Base-by-base conservation (phyloP, 2,888 invertebrate genomes). In the Salpingus planirostris region DNA sequence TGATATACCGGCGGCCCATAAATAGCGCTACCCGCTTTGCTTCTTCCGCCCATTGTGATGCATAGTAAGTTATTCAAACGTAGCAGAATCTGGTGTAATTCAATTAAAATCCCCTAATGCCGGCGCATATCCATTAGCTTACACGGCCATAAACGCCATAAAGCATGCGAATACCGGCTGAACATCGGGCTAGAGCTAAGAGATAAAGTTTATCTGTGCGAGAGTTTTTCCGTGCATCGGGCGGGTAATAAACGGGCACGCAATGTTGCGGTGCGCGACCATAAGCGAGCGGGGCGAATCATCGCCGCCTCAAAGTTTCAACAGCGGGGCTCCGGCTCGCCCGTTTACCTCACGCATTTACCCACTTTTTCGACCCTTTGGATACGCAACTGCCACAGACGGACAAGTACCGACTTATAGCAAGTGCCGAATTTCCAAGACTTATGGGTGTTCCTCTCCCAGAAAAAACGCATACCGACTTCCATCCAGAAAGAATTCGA, bases 101-200 rank as follows among this genome's bases (percentile, higher is more conserved):
- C 38, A 38, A 38, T 38, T 38, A 38, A 34, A 37, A 38, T 34
- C 34, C 38, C 38, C 34, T 38, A 38, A 38, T 38, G 33, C 38
- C 34, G 26, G 38, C 34, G 27, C 27, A 38, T 31, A 34, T 33
- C 38, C 38, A 38, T 38, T 38, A 38, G 34, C 38, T 38, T 38
- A 38, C 33, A 30, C 29, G 33, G 33, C 38, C 34, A 38, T 38
- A 38, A 38, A 38, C 34, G 38, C 38, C 38, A 38, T 38, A 38
- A 38, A 38, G 34, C 38, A 38, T 38, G 34, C 34, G 33, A 31
- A 33, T 33, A 33, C 27, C 27, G 31, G 21, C 38, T 33, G 29
- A 38, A 33, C 33, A 33, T 34, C 29, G 29, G 26, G 13, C 36
- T 28, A 31, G 31, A 29, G 33, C 36, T 32, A 28, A 38, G 38